A percentile compares a stretch with the other conserved stretches of the same genome.
phyloP scores from a whole-genome alignment of 2,113 vertebrate species.

The Genyomyrus donnyi region DNA sequence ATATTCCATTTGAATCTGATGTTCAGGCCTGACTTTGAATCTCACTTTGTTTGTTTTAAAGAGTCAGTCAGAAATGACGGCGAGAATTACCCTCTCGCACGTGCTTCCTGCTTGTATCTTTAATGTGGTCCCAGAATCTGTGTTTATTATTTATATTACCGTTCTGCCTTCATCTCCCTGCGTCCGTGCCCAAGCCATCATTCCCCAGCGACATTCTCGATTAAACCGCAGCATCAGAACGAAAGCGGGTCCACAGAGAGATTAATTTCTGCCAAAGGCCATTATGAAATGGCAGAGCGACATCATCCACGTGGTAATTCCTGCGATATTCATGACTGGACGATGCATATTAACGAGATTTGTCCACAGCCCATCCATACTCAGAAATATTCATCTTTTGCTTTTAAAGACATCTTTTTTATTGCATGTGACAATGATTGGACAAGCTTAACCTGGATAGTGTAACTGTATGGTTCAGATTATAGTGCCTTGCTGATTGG shows the following conservation, averaged over 20 bases:
- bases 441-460: neutral
- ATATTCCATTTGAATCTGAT: neutral
- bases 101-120: constrained; percentile 50
- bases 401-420: neutral
- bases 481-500: neutral
- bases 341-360: neutral
- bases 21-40: constrained; percentile 25
- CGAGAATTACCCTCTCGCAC: constrained; percentile 40
- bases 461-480: neutral
- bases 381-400: neutral
- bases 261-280: neutral
- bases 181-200: neutral
- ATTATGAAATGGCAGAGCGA: neutral
- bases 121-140: constrained; percentile 43
- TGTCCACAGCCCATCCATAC: neutral
- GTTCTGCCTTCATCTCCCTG: constrained; percentile 1
- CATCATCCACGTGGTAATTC: neutral
- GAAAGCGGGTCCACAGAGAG: neutral
- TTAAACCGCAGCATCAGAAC: neutral
- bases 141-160: constrained; percentile 26
- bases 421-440: neutral
- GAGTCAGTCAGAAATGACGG: constrained; percentile 26
- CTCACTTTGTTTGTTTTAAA: constrained; percentile 46
- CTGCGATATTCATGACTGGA: neutral
- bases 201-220: neutral